Evolutionary conservation across 2,113 vertebrate genomes (phyloP), one percentile per base, ranked within the genome.

Genomic region (Acrocephalus kingi): DNA sequence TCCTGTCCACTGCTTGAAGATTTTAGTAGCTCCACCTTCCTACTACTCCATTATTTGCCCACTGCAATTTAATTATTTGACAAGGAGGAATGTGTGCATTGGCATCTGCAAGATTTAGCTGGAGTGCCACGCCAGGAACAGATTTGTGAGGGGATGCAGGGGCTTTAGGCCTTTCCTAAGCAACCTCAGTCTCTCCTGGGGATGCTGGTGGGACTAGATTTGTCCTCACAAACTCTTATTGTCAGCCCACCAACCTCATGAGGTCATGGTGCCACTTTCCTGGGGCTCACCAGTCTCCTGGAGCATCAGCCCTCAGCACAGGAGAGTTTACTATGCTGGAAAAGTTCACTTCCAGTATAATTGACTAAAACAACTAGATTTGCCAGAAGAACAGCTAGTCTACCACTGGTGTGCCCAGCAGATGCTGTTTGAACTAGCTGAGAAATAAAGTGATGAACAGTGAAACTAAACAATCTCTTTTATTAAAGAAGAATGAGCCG

Each of bases 281-380:
- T 31, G 28, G 15, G 41, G 12, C 19, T 84, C 11, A 10, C 31
- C 12, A 54, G 5, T 24, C 19, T 28, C 0, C 0, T 22, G 59
- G 30, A 84, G 11, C 23, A 37, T 58, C 46, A 91, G 41, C 20
- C 19, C 22, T 71, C 7, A 4, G 37, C 52, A n/a, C 27, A 22
- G n/a, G 24, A 9, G 24, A 45, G 24, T 49, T 91, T 54, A n/a
- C 30, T 48, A 8, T 5, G 51, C 67, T 83, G 87, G 31, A 75
- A 52, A 74, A 9, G 9, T 66, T 86, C 66, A 10, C 16, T 51
- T 87, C 35, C 33, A 33, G 41, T 67, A 16, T 64, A 88, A 76
- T 39, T 76, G 55, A 51, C 63, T 72, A 58, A 81, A 73, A 23
- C 19, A 66, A 33, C 30, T 49, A 7, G 31, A 35, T 81, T 13